A percentile compares a stretch with the other conserved stretches of the same genome.
Conservation (phyloP, 2,888 invertebrate genomes). For the Xanthorhoe designata region DNA sequence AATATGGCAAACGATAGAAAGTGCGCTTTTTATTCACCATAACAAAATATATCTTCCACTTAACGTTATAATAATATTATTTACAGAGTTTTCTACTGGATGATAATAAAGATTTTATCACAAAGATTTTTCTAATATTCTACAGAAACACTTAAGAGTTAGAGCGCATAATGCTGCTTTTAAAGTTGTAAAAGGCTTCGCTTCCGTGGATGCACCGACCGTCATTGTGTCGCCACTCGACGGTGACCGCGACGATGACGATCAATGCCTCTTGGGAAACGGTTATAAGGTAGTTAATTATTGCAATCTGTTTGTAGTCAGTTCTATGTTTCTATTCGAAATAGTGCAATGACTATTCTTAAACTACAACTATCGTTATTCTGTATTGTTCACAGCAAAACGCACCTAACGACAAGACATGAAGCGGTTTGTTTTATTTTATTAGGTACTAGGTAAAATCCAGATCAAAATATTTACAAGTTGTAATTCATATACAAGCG, state of each 20-base stretch:
- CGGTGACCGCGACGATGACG: background rate
- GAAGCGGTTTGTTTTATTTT: slow-evolving; percentile 52
- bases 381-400: slow-evolving; percentile 54
- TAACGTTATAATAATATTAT: slow-evolving; percentile 64
- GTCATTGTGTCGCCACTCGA: background rate
- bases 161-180: slow-evolving; percentile 59
- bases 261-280: background rate
- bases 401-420: slow-evolving; percentile 61
- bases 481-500: slow-evolving; percentile 54
- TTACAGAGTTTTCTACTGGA: slow-evolving; percentile 77
- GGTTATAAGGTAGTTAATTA: slow-evolving; percentile 2
- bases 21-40: slow-evolving; percentile 72
- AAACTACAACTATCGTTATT: slow-evolving; percentile 30
- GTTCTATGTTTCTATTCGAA: slow-evolving; percentile 16
- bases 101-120: slow-evolving; percentile 78
- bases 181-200: background rate
- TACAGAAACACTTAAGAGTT: slow-evolving; percentile 67
- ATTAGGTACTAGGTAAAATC: slow-evolving; percentile 61
- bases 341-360: slow-evolving; percentile 5
- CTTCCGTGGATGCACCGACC: background rate
- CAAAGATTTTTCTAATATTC: slow-evolving; percentile 74
- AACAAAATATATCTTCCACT: slow-evolving; percentile 82
- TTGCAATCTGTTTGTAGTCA: slow-evolving; percentile 16
- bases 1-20: slow-evolving; percentile 71
- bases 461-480: slow-evolving; percentile 76